Evolutionary conservation across 2,888 invertebrate species (phyloP), one percentile per base, ranked within the genome.

Genomic region (Eupithecia subfuscata): DNA sequence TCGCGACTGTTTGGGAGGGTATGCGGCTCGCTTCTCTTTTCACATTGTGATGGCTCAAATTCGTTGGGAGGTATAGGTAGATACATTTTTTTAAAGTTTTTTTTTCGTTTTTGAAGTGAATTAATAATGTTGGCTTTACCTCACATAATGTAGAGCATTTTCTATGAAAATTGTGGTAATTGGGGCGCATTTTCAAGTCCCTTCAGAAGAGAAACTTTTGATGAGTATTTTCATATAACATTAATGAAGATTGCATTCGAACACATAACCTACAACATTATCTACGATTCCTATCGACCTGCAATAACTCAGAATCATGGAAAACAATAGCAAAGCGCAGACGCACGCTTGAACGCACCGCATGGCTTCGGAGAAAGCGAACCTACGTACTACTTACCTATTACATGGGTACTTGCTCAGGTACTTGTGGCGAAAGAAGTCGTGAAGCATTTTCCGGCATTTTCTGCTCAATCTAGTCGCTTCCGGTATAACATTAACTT

Each of bases 261-360:
- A 18, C 34, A 64, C 5, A 11, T 67, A 11, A 65, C 25, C 25
- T 25, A 22, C 22, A 34, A 18, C 37, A 65, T 65, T 40, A 40
- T 5, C n/a, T 14, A 9, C 9, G 25, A 43, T 68, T 25, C 68
- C 43, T 40, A 68, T 43, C 68, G 22, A 43, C 40, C 22, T 22
- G 12, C 18, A 34, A 25, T n/a, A 40, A 68, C 43, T 40, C 43
- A 68, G 34, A 40, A 67, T 43, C 40, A 67, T 67, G 43, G 87
- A 87, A 74, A 87, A 91, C 89, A 90, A 89, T 89, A 80, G 86
- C 84, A 81, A 82, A 22, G 60, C 80, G 52, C 81, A 84, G 83
- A 82, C 80, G 83, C 87, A 89, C 90, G 91, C 88, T 87, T 84
- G 84, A 89, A 87, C 89, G 90, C 89, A 89, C 86, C 80, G 81